Conservation (phyloP, 2,113 vertebrate genomes). For the Hymenochirus boettgeri region DNA sequence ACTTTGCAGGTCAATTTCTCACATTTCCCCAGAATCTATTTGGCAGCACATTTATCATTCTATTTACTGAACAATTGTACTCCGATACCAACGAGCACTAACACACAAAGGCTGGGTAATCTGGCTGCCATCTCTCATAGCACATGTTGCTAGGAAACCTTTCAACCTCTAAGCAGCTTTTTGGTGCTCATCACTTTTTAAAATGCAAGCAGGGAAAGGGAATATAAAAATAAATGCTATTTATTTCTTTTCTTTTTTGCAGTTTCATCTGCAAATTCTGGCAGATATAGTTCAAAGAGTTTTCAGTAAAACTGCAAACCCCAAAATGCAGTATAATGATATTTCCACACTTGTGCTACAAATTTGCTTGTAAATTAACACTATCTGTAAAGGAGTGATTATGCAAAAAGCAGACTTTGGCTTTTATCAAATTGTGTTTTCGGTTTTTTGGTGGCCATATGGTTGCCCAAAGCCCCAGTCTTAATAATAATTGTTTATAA, state of each 20-base stretch:
- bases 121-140: conserved; percentile 47
- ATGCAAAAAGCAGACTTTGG: too few relatives aligned
- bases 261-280: background rate
- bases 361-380: too few relatives aligned
- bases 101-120: conserved; percentile 59
- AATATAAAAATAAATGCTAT: conserved; percentile 17
- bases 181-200: conserved; percentile 61
- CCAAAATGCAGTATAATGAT: too few relatives aligned
- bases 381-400: too few relatives aligned
- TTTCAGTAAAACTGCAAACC: too few relatives aligned
- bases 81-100: conserved; percentile 57
- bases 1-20: conserved; percentile 48
- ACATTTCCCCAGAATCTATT: conserved; percentile 58
- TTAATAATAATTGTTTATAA: too few relatives aligned
- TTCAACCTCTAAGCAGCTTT: conserved; percentile 52
- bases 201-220: conserved; percentile 11
- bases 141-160: conserved; percentile 65
- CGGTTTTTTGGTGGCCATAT: too few relatives aligned
- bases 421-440: too few relatives aligned
- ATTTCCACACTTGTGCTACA: too few relatives aligned
- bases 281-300: too few relatives aligned
- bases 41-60: conserved; percentile 66
- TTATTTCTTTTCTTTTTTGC: too few relatives aligned
- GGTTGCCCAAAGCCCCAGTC: too few relatives aligned
- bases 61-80: conserved; percentile 62